phyloP scores from a whole-genome alignment of 2,888 invertebrate species.

The Silvanus unidentatus region DNA sequence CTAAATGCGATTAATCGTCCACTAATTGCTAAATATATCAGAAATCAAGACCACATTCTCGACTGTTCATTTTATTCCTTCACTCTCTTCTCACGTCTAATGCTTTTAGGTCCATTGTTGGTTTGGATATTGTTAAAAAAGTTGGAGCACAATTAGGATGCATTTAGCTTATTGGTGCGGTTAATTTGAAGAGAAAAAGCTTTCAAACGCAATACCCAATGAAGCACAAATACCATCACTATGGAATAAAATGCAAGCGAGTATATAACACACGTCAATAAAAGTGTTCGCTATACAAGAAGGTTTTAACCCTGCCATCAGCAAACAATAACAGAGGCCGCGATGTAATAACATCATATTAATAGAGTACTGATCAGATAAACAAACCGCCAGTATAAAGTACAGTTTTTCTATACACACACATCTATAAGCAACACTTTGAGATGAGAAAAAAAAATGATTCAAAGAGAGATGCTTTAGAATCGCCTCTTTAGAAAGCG shows the following conservation, averaged over 20 bases:
- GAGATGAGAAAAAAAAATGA: too few species aligned
- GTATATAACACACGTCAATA: conserved; percentile 11
- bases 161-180: conserved; percentile 29
- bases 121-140: conserved; percentile 1
- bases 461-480: too few species aligned
- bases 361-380: conserved; percentile 31
- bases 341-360: conserved; percentile 31
- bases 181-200: conserved; percentile 27
- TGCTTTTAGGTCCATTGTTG: neutral
- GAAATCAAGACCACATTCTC: too few species aligned
- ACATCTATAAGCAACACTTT: too few species aligned
- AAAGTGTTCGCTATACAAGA: neutral
- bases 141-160: conserved; percentile 17
- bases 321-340: conserved; percentile 29
- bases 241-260: too few species aligned
- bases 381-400: conserved; percentile 21
- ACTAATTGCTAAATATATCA: too few species aligned
- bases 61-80: too few species aligned
- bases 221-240: conserved; percentile 10
- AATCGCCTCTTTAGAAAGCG: conserved; percentile 39
- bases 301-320: conserved; percentile 10
- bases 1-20: too few species aligned
- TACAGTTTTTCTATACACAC: too few species aligned
- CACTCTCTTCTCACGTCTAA: too few species aligned
- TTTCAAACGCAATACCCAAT: conserved; percentile 26